Percentiles rank a stretch among this genome's conserved stretches.
Evolutionary conservation across 2,797 vertebrate genomes (phyloP).

Genomic region (Diglossa cyanea): DNA sequence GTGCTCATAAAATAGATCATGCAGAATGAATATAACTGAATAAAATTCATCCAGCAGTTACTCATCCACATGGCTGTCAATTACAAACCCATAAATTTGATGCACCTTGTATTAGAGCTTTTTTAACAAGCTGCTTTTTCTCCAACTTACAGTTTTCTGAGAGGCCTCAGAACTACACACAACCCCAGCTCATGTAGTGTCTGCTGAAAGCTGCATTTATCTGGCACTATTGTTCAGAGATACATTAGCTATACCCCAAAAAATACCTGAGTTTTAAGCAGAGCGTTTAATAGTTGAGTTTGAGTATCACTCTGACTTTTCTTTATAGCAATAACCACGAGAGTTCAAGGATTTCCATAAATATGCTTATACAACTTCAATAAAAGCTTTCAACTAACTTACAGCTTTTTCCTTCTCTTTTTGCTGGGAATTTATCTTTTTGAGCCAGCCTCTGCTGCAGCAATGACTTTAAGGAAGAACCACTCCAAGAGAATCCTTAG

Average conservation of each 20-base stretch:
- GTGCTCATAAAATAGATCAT: not conserved
- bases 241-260: not conserved
- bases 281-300: not conserved
- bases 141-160: not conserved
- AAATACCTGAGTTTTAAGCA: not conserved
- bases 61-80: not conserved
- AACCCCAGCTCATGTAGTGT: accelerated
- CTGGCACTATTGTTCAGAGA: not conserved
- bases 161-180: not conserved
- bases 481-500: not conserved
- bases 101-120: not conserved
- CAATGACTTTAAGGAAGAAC: not conserved
- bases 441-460: not conserved
- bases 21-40: not conserved
- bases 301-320: not conserved
- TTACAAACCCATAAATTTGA: not conserved
- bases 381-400: not conserved
- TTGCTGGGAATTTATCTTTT: not conserved
- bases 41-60: not conserved
- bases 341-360: not conserved
- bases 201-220: not conserved
- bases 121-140: not conserved
- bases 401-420: not conserved
- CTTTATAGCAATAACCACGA: not conserved
- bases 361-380: not conserved